Evolutionary conservation across 2,797 vertebrate genomes (phyloP).

Genomic region (Sandelia bainsii): DNA sequence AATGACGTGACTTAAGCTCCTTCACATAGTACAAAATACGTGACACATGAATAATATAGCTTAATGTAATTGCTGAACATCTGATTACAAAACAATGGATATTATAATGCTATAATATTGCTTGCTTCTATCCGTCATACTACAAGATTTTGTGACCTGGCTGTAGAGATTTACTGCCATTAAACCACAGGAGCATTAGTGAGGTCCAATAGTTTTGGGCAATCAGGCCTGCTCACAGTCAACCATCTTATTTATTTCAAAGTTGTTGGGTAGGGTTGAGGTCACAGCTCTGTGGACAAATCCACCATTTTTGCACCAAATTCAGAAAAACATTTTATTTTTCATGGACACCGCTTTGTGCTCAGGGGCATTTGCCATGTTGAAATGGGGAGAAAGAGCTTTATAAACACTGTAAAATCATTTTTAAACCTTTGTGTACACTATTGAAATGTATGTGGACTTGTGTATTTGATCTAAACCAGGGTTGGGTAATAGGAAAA

Average conservation of each 20-base stretch:
- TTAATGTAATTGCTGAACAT: too few relatives aligned
- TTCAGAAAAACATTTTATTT: conserved; percentile 5
- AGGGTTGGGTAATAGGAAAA: background rate
- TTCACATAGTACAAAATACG: background rate
- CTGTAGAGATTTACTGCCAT: conserved; percentile 9
- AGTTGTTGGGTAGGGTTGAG: conserved; percentile 27
- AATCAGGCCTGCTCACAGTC: conserved; percentile 10
- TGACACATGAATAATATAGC: too few relatives aligned
- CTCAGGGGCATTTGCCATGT: background rate
- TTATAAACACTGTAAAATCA: background rate
- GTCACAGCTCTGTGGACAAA: conserved; percentile 9
- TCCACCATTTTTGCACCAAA: conserved; percentile 10
- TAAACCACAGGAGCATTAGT: conserved; percentile 1
- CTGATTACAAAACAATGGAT: background rate
- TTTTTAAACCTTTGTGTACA: background rate
- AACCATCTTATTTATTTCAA: conserved; percentile 10
- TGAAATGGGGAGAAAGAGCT: background rate
- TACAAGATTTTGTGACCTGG: background rate
- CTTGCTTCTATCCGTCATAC: background rate
- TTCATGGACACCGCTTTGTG: conserved; percentile 10
- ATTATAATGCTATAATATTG: background rate
- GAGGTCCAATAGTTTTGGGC: background rate
- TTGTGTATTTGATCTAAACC: background rate
- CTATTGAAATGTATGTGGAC: background rate
- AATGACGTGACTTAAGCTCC: background rate